These are phyloP conservation scores for Tetramorium simillimum DNA, from an alignment of 1,140 invertebrate species.

Conservation along the genomic window DNA sequence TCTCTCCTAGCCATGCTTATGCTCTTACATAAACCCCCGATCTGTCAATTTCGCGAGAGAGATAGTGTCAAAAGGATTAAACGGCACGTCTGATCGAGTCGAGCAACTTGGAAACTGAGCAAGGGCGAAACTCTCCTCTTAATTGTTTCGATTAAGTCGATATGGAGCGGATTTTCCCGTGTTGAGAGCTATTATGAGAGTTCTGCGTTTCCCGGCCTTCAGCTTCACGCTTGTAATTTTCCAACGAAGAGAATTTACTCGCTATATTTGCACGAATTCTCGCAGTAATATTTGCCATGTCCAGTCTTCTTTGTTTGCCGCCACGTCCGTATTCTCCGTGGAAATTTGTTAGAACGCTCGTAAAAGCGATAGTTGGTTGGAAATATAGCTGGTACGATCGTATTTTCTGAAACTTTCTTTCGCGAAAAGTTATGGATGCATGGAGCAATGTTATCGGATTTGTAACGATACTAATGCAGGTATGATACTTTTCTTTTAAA, in stretches of 20 bases:
- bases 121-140: conserved; percentile 12
- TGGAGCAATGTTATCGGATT: not conserved
- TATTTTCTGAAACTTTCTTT: conserved; percentile 23
- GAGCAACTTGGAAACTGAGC: not conserved
- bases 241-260: not conserved
- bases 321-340: not conserved
- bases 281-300: not conserved
- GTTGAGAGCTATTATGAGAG: not conserved
- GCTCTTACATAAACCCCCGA: conserved; percentile 31
- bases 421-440: not conserved
- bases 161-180: conserved; percentile 5
- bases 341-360: conserved; percentile 10
- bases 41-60: conserved; percentile 6
- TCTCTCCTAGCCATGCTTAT: not conserved
- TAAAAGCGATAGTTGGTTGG: not conserved
- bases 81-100: conserved; percentile 5
- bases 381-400: not conserved
- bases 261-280: conserved; percentile 28
- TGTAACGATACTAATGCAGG: not conserved
- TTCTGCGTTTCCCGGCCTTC: not conserved
- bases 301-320: conserved; percentile 16
- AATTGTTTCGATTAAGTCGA: conserved; percentile 48
- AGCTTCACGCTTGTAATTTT: not conserved
- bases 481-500: not conserved
- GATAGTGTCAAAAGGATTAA: conserved; percentile 35